These are phyloP conservation scores for Dicrurus megarhynchus DNA, from an alignment of 2,113 vertebrate species.

Conservation along the genomic window DNA sequence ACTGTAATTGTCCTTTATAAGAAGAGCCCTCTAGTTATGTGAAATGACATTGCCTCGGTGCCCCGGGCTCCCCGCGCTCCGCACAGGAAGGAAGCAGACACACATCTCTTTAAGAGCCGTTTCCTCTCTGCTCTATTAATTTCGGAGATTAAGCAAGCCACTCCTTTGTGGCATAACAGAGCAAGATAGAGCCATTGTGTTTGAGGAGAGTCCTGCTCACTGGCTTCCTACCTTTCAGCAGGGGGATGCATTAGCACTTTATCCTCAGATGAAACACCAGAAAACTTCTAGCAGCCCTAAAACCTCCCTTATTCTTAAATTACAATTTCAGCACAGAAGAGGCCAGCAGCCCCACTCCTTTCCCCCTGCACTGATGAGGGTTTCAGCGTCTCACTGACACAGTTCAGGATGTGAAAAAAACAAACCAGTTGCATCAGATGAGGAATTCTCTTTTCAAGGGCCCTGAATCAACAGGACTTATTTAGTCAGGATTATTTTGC, in stretches of 20 bases:
- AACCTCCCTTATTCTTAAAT: neutral
- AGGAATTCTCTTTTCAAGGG: neutral
- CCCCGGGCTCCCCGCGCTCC: constrained; percentile 52
- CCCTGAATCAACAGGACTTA: neutral
- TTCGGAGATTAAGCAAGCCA: constrained; percentile 79
- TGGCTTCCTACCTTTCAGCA: neutral
- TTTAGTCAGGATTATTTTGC: constrained; percentile 6
- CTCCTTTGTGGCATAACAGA: constrained; percentile 73
- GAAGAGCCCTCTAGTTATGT: constrained; percentile 72
- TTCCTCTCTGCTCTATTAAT: constrained; percentile 81
- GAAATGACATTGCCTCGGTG: constrained; percentile 73
- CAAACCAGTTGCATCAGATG: neutral
- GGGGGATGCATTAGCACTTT: neutral
- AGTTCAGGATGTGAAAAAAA: neutral
- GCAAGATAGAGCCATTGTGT: constrained; percentile 71
- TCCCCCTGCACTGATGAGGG: neutral
- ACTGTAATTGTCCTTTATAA: constrained; percentile 66
- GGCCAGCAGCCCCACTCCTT: neutral
- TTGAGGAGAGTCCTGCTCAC: constrained; percentile 9
- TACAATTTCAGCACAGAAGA: neutral
- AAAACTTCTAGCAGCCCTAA: neutral
- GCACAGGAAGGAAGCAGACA: constrained; percentile 78
- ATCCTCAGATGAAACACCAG: constrained; percentile 7
- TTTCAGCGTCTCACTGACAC: neutral
- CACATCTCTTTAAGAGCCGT: constrained; percentile 67